phyloP scores from a whole-genome alignment of 2,797 vertebrate species.

The Myripristis murdjan region DNA sequence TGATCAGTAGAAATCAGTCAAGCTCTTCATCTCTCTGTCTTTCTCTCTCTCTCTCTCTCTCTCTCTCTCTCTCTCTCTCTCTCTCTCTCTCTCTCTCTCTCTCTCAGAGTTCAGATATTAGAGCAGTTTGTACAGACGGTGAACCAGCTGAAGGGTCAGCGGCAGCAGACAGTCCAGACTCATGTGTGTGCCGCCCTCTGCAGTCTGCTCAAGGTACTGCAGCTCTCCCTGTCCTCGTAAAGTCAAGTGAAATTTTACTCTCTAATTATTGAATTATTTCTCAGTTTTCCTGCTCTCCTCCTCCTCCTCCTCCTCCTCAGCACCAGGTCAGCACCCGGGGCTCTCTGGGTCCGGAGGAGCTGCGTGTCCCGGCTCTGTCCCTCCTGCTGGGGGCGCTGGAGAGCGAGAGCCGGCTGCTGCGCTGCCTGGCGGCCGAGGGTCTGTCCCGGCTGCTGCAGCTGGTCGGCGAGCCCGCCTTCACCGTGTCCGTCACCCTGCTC shows the following conservation, averaged over 20 bases:
- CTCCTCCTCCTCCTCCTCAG: constrained; percentile 56
- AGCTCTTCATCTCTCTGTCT: not conserved
- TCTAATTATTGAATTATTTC: no score
- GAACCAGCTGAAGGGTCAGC: constrained; percentile 91
- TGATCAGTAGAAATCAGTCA: no score
- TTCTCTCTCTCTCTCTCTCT: constrained; percentile 1
- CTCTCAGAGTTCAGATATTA: constrained; percentile 86
- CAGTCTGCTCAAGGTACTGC: constrained; percentile 90
- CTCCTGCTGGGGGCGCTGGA: constrained; percentile 91
- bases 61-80: not conserved
- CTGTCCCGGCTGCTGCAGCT: constrained; percentile 91
- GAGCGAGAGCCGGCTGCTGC: constrained; percentile 87
- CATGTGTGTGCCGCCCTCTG: constrained; percentile 90
- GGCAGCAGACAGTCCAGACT: constrained; percentile 89
- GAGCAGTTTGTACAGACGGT: constrained; percentile 90
- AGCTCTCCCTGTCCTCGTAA: not conserved
- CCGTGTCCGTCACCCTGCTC: constrained; percentile 88
- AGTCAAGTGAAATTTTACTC: no score
- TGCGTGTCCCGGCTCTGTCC: constrained; percentile 83
- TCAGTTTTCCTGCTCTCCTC: no score
- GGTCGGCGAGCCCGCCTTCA: constrained; percentile 88
- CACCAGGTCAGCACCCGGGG: constrained; percentile 83
- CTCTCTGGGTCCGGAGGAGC: constrained; percentile 88
- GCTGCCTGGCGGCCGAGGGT: constrained; percentile 92
- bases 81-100: not conserved